Conservation (phyloP, 30 jellyfish, hydroid and myxozoan species). For the Cassiopea andromeda region DNA sequence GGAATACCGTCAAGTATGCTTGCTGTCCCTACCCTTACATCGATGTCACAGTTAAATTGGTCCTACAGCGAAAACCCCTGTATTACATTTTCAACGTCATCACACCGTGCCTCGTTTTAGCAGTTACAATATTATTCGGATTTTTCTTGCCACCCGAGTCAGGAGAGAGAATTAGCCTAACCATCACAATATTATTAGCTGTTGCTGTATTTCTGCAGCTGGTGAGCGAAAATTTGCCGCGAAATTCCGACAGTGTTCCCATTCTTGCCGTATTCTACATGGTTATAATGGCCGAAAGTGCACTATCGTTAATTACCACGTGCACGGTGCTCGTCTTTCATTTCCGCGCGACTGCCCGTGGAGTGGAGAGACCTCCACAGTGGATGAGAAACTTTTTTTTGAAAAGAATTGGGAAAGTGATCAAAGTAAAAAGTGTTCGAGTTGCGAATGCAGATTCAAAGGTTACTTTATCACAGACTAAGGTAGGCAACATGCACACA, state of each 20-base stretch:
- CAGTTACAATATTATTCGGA: constrained; percentile 75
- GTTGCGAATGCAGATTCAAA: constrained; percentile 7
- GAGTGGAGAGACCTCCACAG: constrained; percentile 78
- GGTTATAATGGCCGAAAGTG: constrained; percentile 94
- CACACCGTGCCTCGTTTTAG: constrained; percentile 89
- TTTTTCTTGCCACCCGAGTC: constrained; percentile 97
- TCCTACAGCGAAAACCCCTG: constrained; percentile 84
- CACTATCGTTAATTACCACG: constrained; percentile 81
- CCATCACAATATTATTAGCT: constrained; percentile 88
- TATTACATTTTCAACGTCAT: constrained; percentile 83
- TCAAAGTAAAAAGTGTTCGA: constrained; percentile 44
- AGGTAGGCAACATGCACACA: constrained; percentile 16
- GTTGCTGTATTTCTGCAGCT: constrained; percentile 94
- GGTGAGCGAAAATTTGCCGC: constrained; percentile 86
- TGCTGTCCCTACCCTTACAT: constrained; percentile 84
- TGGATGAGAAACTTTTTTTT: constrained; percentile 81
- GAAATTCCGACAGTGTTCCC: constrained; percentile 90
- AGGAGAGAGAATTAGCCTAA: constrained; percentile 91
- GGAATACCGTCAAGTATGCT: constrained; percentile 63
- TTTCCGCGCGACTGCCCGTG: constrained; percentile 67
- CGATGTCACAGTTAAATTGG: constrained; percentile 77
- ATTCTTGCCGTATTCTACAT: constrained; percentile 83
- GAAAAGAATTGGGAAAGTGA: constrained; percentile 40
- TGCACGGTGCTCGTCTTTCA: constrained; percentile 89
- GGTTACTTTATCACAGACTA: not conserved